Evolutionary conservation across 1,140 invertebrate genomes (phyloP).

Genomic region (Plutomurus gul): DNA sequence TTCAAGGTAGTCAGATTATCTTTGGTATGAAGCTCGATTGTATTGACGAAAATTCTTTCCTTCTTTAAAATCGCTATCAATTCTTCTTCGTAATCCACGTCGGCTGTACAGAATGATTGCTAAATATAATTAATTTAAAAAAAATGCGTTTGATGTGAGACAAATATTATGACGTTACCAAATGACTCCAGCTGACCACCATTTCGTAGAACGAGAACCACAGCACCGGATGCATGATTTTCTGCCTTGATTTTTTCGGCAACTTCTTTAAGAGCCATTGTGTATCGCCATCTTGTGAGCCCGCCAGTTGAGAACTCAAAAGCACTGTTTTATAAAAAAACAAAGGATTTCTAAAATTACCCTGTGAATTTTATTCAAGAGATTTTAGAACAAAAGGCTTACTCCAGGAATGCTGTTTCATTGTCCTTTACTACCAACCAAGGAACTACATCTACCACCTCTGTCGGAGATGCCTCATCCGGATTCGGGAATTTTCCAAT

Average conservation of each 20-base stretch:
- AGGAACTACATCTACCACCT: neutral
- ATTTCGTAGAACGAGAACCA: conserved; percentile 34
- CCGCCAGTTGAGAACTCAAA: neutral
- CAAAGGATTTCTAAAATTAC: too few relatives aligned
- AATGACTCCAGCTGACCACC: neutral
- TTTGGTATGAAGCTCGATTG: neutral
- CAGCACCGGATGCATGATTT: conserved; percentile 23
- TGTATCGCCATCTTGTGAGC: conserved; percentile 13
- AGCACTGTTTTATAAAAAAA: neutral
- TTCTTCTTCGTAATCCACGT: neutral
- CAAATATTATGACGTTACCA: too few relatives aligned
- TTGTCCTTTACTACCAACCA: neutral
- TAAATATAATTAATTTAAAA: too few relatives aligned
- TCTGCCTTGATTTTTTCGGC: conserved; percentile 34
- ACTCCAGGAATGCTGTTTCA: neutral
- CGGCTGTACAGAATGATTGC: too few relatives aligned
- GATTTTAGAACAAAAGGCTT: too few relatives aligned
- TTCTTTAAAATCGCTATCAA: neutral
- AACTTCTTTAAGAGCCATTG: conserved; percentile 26
- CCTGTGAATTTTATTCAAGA: too few relatives aligned
- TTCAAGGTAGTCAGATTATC: neutral
- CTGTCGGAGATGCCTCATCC: neutral
- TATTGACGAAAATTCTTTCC: neutral
- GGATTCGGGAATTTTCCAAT: conserved; percentile 1
- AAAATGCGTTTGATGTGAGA: too few relatives aligned